Conservation (phyloP, 2,888 invertebrate genomes). For the Alentia gelatinosa region DNA sequence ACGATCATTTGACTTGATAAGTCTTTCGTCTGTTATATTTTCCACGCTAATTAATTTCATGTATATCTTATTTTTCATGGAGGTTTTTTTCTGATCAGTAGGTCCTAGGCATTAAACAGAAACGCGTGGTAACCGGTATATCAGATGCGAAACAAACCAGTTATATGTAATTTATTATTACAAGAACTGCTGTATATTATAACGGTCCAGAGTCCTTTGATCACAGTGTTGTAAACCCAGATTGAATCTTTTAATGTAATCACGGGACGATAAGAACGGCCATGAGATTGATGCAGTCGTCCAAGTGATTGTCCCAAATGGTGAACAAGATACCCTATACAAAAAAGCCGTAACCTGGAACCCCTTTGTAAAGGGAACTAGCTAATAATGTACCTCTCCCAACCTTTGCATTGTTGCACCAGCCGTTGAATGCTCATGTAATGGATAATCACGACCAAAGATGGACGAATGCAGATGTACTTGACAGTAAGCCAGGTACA, state of each 20-base stretch:
- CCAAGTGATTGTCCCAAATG: slow-evolving; percentile 34
- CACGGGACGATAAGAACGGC: slow-evolving; percentile 21
- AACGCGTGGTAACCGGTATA: slow-evolving; percentile 33
- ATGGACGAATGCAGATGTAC: background rate
- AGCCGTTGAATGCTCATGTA: slow-evolving; percentile 4
- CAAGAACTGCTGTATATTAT: slow-evolving; percentile 47
- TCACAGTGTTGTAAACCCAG: slow-evolving; percentile 45
- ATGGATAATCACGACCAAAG: background rate
- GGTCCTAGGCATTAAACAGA: slow-evolving; percentile 4
- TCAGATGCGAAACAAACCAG: slow-evolving; percentile 23
- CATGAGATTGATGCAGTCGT: slow-evolving; percentile 33
- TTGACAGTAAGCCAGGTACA: background rate
- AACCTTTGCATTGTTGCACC: slow-evolving; percentile 36
- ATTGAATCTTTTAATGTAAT: slow-evolving; percentile 9
- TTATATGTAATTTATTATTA: slow-evolving; percentile 42
- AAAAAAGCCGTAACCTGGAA: slow-evolving; percentile 34
- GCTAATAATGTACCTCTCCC: slow-evolving; percentile 13
- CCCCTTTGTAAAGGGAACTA: background rate
- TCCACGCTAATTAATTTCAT: slow-evolving; percentile 22
- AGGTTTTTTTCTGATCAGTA: background rate
- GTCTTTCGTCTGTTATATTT: slow-evolving; percentile 37
- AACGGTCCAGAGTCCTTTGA: slow-evolving; percentile 46
- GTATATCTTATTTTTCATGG: slow-evolving; percentile 20
- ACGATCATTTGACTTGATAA: background rate
- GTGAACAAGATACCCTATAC: background rate